Evolutionary conservation across 2,797 vertebrate species (phyloP), one percentile per base, ranked within the genome.

Genomic region (Sibirionetta formosa): DNA sequence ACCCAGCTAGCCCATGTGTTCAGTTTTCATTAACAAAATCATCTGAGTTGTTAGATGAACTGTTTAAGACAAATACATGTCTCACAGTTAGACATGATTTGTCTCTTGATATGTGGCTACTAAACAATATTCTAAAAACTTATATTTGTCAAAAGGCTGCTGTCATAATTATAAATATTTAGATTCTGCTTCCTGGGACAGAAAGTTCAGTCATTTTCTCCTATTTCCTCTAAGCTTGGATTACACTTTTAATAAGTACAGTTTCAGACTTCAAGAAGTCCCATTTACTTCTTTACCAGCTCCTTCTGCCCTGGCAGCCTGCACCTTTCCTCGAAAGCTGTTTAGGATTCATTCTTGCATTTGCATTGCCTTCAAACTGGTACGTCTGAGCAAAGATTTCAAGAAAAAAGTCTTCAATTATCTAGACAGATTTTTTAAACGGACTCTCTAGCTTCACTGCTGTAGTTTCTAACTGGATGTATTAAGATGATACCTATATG

Each of bases 1-100:
- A 79, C 46, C 80, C 96, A 96, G 88, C 46, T 44, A 95, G 76
- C 14, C 95, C 94, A 90, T 88, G 93, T 94, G 95, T 92, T 95
- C 93, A 75, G 44, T 80, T 93, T 94, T 93, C 83, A 92, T 95
- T 95, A 96, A 94, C 80, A 85, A 82, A 93, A 94, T 15, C 75
- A 87, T 85, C 79, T 51, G 79, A 94, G 72, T 68, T 95, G 58
- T 86, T 70, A 82, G 66, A 91, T 93, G 83, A 96, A 94, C 86
- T 75, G 46, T 84, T 96, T 86, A 82, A 93, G 93, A 92, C 58
- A 88, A 94, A 94, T 92, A 50, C 3, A 54, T 15, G 79, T 93
- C 87, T 94, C 82, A 82, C 77, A 75, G 91, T 63, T 60, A 91
- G 80, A 88, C 60, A 66, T 10, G 33, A 88, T 68, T 86, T 86